These are phyloP conservation scores for Harpalus rubripes DNA, from an alignment of 2,888 invertebrate species.

Conservation along the genomic window DNA sequence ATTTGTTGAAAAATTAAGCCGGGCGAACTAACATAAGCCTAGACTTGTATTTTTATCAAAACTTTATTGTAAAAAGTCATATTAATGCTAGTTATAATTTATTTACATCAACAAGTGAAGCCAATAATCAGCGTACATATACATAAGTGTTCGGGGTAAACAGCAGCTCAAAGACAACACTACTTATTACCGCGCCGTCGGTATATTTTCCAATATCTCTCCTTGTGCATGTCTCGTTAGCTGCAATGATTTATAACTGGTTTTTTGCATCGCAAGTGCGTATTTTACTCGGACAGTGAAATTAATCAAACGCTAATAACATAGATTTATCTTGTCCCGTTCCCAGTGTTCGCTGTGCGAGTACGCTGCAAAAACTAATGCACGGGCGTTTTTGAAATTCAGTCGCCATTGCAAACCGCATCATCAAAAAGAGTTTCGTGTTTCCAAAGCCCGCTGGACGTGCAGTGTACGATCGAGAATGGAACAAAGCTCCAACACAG, in stretches of 20 bases:
- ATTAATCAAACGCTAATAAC: slow-evolving; percentile 64
- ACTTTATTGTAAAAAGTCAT: not conserved
- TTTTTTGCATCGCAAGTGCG: slow-evolving; percentile 63
- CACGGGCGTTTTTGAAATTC: slow-evolving; percentile 24
- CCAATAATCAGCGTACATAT: not conserved
- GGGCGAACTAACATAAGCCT: no score
- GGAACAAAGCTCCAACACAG: not conserved
- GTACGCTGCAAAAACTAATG: slow-evolving; percentile 43
- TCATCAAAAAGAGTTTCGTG: slow-evolving; percentile 48
- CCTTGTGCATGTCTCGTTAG: slow-evolving; percentile 56
- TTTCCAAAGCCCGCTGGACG: slow-evolving; percentile 19
- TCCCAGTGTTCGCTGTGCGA: not conserved
- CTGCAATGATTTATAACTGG: slow-evolving; percentile 56
- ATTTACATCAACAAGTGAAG: not conserved
- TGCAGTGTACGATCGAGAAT: not conserved
- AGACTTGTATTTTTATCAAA: no score
- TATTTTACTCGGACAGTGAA: slow-evolving; percentile 62
- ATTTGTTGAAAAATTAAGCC: no score
- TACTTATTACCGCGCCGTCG: not conserved
- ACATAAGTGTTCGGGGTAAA: not conserved
- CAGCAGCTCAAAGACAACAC: not conserved
- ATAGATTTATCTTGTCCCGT: slow-evolving; percentile 63
- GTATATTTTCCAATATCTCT: slow-evolving; percentile 48
- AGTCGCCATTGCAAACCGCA: slow-evolving; percentile 36
- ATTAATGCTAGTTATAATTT: not conserved